phyloP scores from a whole-genome alignment of 2,888 invertebrate species.

The Crematogaster levior region DNA sequence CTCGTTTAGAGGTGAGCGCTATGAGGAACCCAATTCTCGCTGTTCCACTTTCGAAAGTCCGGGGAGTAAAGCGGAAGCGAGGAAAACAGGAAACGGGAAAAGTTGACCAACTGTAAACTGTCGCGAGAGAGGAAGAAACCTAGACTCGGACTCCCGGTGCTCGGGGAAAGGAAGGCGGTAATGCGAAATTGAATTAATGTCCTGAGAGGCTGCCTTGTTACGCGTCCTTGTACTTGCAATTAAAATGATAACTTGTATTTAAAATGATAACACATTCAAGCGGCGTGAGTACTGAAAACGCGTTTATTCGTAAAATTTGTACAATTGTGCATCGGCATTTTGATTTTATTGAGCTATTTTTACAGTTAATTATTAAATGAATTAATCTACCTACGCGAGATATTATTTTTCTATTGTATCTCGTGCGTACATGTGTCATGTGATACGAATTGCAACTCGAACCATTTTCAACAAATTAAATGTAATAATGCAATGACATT shows the following conservation, averaged over 20 bases:
- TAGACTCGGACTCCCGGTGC: conserved; percentile 40
- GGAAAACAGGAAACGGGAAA: conserved; percentile 51
- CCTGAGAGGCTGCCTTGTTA: conserved; percentile 28
- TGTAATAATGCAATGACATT: conserved; percentile 18
- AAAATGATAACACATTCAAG: conserved; percentile 38
- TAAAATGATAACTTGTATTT: conserved; percentile 46
- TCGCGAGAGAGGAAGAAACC: conserved; percentile 43
- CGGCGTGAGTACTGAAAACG: not conserved
- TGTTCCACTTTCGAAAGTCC: too few species aligned
- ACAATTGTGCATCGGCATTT: not conserved
- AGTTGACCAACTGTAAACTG: conserved; percentile 52
- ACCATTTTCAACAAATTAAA: conserved; percentile 24
- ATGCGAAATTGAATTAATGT: conserved; percentile 50
- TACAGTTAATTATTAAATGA: not conserved
- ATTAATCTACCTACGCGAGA: not conserved
- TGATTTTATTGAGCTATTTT: not conserved
- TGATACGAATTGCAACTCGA: not conserved
- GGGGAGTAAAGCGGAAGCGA: too few species aligned
- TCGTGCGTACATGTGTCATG: not conserved
- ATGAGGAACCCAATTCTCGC: conserved; percentile 34
- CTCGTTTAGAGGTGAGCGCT: conserved; percentile 1
- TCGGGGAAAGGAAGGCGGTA: not conserved
- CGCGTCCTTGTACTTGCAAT: conserved; percentile 46
- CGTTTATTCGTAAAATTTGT: not conserved
- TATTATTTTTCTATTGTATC: not conserved